phyloP scores from a whole-genome alignment of 2,797 vertebrate species.

The Leucoraja ocellata region DNA sequence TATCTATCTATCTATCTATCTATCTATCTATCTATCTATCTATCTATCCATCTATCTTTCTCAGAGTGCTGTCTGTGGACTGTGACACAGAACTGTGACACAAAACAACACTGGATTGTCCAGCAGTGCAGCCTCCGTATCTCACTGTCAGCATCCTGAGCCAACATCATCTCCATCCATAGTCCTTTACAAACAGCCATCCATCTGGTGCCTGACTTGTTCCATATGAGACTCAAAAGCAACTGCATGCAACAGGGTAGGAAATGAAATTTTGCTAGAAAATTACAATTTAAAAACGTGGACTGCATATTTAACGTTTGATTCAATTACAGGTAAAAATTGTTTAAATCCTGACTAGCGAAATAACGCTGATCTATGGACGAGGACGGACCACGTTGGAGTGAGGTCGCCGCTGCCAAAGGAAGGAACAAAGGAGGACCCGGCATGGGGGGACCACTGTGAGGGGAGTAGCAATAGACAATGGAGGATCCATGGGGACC shows the following conservation, averaged over 20 bases:
- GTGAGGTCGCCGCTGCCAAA: no score
- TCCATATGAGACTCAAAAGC: neutral
- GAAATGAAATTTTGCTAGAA: neutral
- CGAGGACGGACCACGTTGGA: no score
- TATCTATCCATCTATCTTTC: no score
- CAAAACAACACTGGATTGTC: neutral
- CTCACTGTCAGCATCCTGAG: neutral
- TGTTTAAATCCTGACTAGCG: no score
- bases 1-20: no score
- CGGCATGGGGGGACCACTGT: no score
- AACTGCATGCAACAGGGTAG: neutral
- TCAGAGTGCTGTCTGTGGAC: neutral
- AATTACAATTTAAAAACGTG: neutral
- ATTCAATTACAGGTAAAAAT: neutral
- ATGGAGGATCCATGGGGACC: no score
- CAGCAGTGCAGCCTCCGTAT: neutral
- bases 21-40: no score
- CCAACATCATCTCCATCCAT: neutral
- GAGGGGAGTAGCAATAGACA: no score
- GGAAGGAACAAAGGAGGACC: no score
- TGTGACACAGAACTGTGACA: neutral
- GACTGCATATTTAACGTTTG: neutral
- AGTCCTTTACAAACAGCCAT: neutral
- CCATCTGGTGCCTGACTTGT: neutral
- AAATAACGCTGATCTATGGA: no score